Base-by-base conservation (phyloP, 2,113 vertebrate species). In the Takifugu flavidus region DNA sequence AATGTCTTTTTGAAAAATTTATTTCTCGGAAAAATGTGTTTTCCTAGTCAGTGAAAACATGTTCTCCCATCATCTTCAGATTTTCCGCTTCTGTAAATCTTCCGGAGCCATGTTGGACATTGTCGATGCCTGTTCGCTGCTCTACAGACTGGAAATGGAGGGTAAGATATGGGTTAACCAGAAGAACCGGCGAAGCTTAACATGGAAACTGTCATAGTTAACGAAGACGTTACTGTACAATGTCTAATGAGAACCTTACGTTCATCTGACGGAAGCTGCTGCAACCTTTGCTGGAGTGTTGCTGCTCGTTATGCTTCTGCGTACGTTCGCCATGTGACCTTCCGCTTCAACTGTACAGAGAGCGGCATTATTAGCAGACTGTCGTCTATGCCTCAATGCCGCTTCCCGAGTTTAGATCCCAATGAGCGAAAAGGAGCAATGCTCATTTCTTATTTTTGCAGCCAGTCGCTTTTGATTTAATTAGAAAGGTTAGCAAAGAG, bases 91-190 rank as follows among this genome's bases (percentile, higher is more conserved):
- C 0, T 84, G 91, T 67, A 82, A 76, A 53, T 5, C 79, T 2
- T 88, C 86, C 0, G 93, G 91, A 13, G 72, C 82, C 25, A 95
- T 97, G 92, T 70, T 99, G 87, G 94, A 98, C 69, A 10, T 83
- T 0, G 92, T 98, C 1, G 94, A 99, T 53, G 87, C 79, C 74
- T 83, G 85, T 50, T 98, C 97, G 0, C 79, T 99, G 91, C 92
- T 99, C 6, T 95, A 86, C 85, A 91, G 97, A 53, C 91, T 99
- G 69, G 91, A 93, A 63, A 88, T 99, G 92, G 96, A 98, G 87
- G 96, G 97, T 98, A 82, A 87, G 78, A n/a, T 31, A 13, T 6
- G 0, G 25, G 3, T n/a, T 15, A 25, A 45, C 4, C 1, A 27
- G 6, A 27, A 0, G 15, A 20, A 56, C 34, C 2, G 50, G n/a